Conservation (phyloP, 2,888 invertebrate species). For the Argyresthia albistria region DNA sequence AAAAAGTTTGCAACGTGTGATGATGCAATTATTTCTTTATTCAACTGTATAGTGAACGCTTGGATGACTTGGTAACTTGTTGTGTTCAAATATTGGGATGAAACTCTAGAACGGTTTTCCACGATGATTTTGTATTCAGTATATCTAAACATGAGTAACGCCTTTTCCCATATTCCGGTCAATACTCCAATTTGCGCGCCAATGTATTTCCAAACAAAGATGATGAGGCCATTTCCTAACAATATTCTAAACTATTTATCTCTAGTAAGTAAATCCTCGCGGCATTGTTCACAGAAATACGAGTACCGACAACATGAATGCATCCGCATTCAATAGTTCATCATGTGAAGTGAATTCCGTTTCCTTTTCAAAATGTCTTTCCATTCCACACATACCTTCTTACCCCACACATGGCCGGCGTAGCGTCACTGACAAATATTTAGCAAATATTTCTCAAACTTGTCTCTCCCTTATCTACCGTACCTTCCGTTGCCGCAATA, state of each 20-base stretch:
- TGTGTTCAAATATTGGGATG: too few species aligned
- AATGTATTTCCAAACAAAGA: too few species aligned
- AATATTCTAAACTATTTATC: too few species aligned
- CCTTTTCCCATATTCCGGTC: too few species aligned
- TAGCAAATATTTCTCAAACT: slow-evolving; percentile 71
- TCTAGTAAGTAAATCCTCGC: too few species aligned
- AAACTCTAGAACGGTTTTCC: too few species aligned
- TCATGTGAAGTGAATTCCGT: slow-evolving; percentile 25
- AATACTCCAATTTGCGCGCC: too few species aligned
- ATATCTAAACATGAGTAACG: too few species aligned
- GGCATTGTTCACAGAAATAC: too few species aligned
- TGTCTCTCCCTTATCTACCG: slow-evolving; percentile 68
- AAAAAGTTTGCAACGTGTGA: slow-evolving; percentile 14
- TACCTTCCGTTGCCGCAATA: slow-evolving; percentile 34
- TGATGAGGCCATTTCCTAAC: too few species aligned
- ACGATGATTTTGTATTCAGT: too few species aligned
- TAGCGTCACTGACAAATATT: slow-evolving; percentile 64
- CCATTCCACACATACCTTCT: slow-evolving; percentile 21
- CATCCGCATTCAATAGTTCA: slow-evolving; percentile 13
- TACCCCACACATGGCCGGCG: slow-evolving; percentile 25
- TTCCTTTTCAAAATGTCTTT: slow-evolving; percentile 14
- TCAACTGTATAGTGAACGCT: not conserved
- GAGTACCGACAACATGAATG: slow-evolving; percentile 8
- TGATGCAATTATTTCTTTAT: slow-evolving; percentile 16
- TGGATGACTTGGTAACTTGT: not conserved